A percentile compares a stretch with the other conserved stretches of the same genome.
phyloP scores from a whole-genome alignment of 2,888 invertebrate species.

The Sphaerophoria rueppellii region DNA sequence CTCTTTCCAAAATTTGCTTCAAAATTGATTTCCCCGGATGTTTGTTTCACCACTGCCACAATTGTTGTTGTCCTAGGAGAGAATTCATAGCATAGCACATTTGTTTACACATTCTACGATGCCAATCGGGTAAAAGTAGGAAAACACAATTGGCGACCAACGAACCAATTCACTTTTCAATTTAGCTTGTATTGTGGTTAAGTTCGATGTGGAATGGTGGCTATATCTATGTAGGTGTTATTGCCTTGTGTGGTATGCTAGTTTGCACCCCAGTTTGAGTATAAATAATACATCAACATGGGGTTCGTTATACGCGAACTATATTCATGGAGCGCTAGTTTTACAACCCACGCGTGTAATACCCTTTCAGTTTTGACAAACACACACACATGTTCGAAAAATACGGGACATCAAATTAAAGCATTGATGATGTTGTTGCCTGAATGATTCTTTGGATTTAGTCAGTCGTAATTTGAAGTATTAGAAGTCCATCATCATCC shows the following conservation, averaged over 20 bases:
- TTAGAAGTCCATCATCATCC: neutral
- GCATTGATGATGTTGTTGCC: conserved; percentile 37
- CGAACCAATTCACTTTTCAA: conserved; percentile 63
- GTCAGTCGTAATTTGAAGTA: conserved; percentile 9
- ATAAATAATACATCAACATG: conserved; percentile 30
- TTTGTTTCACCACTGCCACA: conserved; percentile 10
- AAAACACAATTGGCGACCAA: conserved; percentile 62
- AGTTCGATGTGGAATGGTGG: neutral
- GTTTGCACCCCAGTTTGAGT: neutral
- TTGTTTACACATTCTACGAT: conserved; percentile 33
- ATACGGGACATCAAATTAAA: conserved; percentile 12
- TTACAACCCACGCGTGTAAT: neutral
- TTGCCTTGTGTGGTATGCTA: neutral
- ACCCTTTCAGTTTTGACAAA: conserved; percentile 44
- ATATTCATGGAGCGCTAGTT: neutral
- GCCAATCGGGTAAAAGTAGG: conserved; percentile 25
- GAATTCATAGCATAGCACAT: conserved; percentile 28
- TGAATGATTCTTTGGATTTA: conserved; percentile 39
- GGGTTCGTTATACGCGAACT: neutral
- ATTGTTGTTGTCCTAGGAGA: conserved; percentile 6
- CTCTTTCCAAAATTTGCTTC: neutral
- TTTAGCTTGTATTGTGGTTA: conserved; percentile 44
- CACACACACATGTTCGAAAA: neutral
- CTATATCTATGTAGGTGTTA: neutral
- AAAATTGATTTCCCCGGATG: conserved; percentile 62